phyloP scores from a whole-genome alignment of 2,113 vertebrate genomes.

The Onychostoma macrolepis region DNA sequence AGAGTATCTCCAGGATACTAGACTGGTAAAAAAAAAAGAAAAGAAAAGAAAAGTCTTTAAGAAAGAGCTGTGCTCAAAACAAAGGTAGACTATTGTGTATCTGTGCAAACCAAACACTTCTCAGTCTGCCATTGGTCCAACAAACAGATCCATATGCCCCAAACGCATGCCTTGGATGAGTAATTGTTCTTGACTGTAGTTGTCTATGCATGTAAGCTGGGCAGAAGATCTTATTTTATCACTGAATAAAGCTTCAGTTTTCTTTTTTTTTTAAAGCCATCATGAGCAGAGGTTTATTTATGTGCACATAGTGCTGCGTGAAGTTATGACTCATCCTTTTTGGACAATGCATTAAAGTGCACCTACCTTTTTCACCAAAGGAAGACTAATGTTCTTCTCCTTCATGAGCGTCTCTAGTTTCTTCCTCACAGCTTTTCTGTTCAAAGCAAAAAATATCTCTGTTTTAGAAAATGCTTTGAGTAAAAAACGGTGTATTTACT shows the following conservation, averaged over 20 bases:
- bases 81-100: not conserved
- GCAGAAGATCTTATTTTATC: not conserved
- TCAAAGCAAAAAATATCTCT: not conserved
- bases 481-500: not conserved
- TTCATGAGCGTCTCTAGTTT: constrained; percentile 21
- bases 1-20: not conserved
- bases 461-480: not conserved
- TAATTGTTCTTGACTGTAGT: not conserved
- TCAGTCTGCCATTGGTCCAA: not conserved
- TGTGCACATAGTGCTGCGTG: not conserved
- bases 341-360: not conserved
- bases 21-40: no score
- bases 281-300: not conserved
- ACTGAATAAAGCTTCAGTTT: not conserved
- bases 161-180: not conserved
- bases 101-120: not conserved
- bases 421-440: constrained; percentile 7
- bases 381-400: not conserved
- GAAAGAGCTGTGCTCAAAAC: no score
- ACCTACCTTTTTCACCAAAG: constrained; percentile 23
- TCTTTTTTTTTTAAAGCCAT: not conserved
- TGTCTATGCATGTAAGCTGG: not conserved
- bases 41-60: not conserved
- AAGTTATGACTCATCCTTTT: not conserved
- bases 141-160: not conserved